Percentiles rank a stretch among this genome's conserved stretches.
Conservation (phyloP, 2,797 vertebrate genomes). For the Falco peregrinus region DNA sequence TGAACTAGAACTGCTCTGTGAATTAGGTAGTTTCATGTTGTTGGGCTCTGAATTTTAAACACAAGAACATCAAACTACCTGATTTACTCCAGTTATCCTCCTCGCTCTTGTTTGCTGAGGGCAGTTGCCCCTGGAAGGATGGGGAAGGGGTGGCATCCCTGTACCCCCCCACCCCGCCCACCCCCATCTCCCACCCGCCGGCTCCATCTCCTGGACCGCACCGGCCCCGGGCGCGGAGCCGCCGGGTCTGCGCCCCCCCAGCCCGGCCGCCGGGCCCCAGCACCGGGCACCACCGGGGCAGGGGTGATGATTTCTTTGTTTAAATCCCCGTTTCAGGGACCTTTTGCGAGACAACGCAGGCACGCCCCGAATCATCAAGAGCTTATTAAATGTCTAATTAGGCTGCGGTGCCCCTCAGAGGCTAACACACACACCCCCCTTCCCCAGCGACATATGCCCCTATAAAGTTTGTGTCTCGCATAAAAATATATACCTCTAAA, state of each 20-base stretch:
- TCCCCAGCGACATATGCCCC: neutral
- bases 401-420: neutral
- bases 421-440: neutral
- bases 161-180: no score
- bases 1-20: conserved; percentile 81
- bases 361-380: conserved; percentile 16
- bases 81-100: conserved; percentile 82
- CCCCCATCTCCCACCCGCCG: no score
- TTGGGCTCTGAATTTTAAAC: conserved; percentile 84
- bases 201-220: no score
- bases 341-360: neutral
- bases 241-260: neutral
- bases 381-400: conserved; percentile 41
- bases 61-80: conserved; percentile 89
- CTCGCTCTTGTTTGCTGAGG: conserved; percentile 5
- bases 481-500: neutral
- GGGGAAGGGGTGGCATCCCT: neutral
- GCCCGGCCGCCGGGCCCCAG: neutral
- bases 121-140: neutral
- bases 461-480: neutral
- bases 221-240: neutral
- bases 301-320: neutral
- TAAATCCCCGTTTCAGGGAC: neutral
- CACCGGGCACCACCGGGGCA: neutral
- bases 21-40: conserved; percentile 94